Evolutionary conservation across 2,888 invertebrate genomes (phyloP), one percentile per base, ranked within the genome.

Genomic region (Parnassius glacialis): DNA sequence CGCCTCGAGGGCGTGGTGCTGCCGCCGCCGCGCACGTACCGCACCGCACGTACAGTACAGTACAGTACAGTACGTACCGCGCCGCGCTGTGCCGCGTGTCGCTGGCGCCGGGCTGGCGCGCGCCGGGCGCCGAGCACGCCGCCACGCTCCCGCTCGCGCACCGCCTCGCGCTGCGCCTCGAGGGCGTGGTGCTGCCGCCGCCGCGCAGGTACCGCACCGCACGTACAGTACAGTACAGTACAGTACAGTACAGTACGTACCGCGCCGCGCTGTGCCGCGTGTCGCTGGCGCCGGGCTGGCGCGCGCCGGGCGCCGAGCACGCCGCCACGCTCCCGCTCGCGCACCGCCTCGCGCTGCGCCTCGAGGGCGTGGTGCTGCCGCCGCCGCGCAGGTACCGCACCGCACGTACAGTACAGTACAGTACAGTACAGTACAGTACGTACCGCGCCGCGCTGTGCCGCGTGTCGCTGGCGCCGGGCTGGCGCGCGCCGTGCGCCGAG

Each of bases 1-100:
- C 98, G 97, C 90, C 96, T 98, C 2, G 98, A 98, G 85, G 98
- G 98, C 0, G 97, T 99, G 1, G 93, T 98, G 55, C 95, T 74
- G 94, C 97, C 65, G 48, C 74, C 80, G 93, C 94, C 65, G 94
- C 96, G 64, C 93, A 94, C 71, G 92, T 97, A 51, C 48, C 25
- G 16, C n/a, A n/a, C 43, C 55, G 48, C 34, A 34, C 7, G 5
- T 73, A 10, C 82, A 83, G 65, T 75, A 93, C 95, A 43, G 10
- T 11, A 20, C 20, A 20, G 20, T 20, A 20, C 16, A 16, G 16
- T 16, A 16, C 16, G 16, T 16, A 16, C 16, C 16, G 16, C 16
- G 16, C 16, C 16, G 16, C 16, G 16, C 16, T 16, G 16, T 16
- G 16, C 16, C 16, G 16, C 16, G 16, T 16, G 16, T 16, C 16